Conservation (phyloP, 2,888 invertebrate genomes). For the Blomia tropicalis region DNA sequence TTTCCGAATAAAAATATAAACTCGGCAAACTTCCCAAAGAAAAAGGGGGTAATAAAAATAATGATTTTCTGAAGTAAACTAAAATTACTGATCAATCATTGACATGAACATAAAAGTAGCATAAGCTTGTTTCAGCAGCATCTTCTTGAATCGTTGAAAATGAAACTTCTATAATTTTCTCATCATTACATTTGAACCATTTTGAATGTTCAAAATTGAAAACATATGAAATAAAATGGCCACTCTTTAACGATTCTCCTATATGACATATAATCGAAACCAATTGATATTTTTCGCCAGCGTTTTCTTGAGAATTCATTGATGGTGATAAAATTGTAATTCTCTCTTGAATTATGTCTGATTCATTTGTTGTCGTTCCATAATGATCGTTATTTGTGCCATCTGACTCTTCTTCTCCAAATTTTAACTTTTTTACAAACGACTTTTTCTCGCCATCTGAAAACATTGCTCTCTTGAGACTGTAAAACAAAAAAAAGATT, state of each 20-base stretch:
- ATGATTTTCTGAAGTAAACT: background rate
- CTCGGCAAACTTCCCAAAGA: no score
- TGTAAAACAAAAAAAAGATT: background rate
- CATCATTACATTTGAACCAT: constrained; percentile 24
- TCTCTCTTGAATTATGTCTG: background rate
- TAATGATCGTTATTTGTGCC: background rate
- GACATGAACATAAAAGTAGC: constrained; percentile 22
- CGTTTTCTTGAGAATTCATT: background rate
- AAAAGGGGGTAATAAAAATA: no score
- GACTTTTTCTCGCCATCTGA: background rate
- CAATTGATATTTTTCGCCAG: constrained; percentile 16
- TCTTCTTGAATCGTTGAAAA: background rate
- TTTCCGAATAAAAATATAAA: no score
- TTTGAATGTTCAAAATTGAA: constrained; percentile 9
- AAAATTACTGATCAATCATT: background rate
- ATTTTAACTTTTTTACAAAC: background rate
- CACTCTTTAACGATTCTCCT: background rate
- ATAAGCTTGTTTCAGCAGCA: constrained; percentile 1
- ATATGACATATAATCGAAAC: constrained; percentile 22
- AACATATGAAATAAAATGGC: constrained; percentile 22
- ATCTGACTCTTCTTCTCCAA: background rate
- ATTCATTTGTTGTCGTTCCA: background rate
- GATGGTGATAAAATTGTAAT: background rate
- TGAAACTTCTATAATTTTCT: background rate
- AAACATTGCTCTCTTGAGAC: no score